A percentile compares a stretch with the other conserved stretches of the same genome.
phyloP scores from a whole-genome alignment of 2,797 vertebrate genomes.

The Brachyalestes nurse region DNA sequence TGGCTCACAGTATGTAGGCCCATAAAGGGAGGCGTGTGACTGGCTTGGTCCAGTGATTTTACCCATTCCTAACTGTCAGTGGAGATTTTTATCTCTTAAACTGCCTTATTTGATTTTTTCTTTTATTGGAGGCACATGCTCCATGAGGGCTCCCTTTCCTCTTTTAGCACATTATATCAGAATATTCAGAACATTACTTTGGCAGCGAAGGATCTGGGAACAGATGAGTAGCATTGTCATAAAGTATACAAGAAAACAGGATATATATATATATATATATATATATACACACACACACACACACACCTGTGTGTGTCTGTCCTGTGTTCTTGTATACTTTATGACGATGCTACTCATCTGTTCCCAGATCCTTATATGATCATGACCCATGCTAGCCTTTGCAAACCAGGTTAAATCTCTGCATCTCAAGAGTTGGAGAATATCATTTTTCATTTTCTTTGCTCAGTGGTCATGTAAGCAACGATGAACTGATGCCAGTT shows the following conservation, averaged over 20 bases:
- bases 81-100: slow-evolving; percentile 28
- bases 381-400: not conserved
- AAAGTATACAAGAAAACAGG: not conserved
- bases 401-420: not conserved
- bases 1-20: slow-evolving; percentile 26
- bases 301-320: no score
- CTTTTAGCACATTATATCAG: not conserved
- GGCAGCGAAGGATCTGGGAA: not conserved
- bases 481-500: slow-evolving; percentile 20
- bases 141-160: slow-evolving; percentile 1
- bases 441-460: slow-evolving; percentile 20
- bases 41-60: slow-evolving; percentile 30
- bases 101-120: slow-evolving; percentile 34
- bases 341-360: no score
- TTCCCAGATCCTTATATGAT: no score
- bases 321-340: no score
- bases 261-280: no score
- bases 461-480: slow-evolving; percentile 40
- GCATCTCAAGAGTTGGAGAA: not conserved
- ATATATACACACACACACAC: no score
- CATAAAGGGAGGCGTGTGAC: slow-evolving; percentile 11
- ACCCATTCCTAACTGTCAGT: slow-evolving; percentile 4
- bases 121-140: slow-evolving; percentile 46
- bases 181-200: not conserved
- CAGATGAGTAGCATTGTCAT: not conserved